These are phyloP conservation scores for Amia ocellicauda DNA, from an alignment of 2,113 vertebrate genomes.

Conservation along the genomic window DNA sequence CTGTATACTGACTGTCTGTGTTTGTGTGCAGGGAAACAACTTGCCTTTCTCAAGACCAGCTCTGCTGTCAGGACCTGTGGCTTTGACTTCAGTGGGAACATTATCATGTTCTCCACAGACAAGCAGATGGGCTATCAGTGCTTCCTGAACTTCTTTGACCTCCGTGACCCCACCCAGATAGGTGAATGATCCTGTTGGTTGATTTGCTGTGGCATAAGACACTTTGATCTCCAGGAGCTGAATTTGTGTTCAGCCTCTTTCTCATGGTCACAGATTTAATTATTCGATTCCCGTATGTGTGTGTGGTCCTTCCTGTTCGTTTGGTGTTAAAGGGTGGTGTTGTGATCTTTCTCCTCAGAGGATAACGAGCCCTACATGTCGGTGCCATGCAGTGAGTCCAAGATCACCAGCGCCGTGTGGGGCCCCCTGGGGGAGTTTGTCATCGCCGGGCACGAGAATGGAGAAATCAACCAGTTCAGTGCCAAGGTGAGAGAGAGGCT, in stretches of 20 bases:
- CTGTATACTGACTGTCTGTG: neutral
- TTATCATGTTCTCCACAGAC: conserved; percentile 98
- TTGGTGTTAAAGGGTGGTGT: neutral
- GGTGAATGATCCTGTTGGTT: conserved; percentile 56
- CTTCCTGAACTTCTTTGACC: conserved; percentile 88
- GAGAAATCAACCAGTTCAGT: conserved; percentile 93
- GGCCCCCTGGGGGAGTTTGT: conserved; percentile 92
- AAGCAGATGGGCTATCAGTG: conserved; percentile 99
- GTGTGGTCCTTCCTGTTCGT: neutral
- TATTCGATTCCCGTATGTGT: no score
- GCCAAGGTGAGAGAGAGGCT: conserved; percentile 93
- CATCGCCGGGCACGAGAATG: conserved; percentile 87
- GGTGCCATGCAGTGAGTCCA: conserved; percentile 85
- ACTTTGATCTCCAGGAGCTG: no score
- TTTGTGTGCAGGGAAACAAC: conserved; percentile 79
- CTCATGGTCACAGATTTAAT: neutral
- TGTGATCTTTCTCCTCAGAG: conserved; percentile 58
- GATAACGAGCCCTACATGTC: conserved; percentile 90
- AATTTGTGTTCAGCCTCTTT: neutral
- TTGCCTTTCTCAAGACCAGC: conserved; percentile 87
- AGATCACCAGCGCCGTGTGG: conserved; percentile 96
- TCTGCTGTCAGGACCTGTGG: conserved; percentile 92
- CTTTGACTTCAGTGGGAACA: conserved; percentile 97
- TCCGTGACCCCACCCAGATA: conserved; percentile 85
- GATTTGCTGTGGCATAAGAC: conserved; percentile 32